Evolutionary conservation across 1,140 invertebrate genomes (phyloP).

Genomic region (Palaemon carinicauda): DNA sequence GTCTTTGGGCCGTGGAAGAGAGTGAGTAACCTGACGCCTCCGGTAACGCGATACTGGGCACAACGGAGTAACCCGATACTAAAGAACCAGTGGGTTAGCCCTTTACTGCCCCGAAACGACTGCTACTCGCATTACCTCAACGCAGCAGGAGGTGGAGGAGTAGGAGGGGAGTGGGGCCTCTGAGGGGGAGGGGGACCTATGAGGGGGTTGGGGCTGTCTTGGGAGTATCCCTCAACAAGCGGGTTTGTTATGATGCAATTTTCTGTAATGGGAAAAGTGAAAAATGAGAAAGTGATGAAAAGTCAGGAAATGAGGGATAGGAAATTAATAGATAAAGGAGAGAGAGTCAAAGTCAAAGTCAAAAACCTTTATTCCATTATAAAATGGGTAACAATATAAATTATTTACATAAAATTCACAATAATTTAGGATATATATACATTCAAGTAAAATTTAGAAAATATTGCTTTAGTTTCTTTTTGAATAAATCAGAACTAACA

Average conservation of each 20-base stretch:
- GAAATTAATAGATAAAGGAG: no score
- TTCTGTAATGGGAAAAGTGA: no score
- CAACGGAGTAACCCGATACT: conserved; percentile 21
- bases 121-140: conserved; percentile 1
- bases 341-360: no score
- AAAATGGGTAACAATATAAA: no score
- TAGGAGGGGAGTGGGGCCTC: background rate
- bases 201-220: no score
- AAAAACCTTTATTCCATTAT: no score
- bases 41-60: conserved; percentile 13
- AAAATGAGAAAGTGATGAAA: background rate
- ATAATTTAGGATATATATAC: no score
- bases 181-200: background rate
- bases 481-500: no score
- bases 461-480: no score
- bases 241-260: background rate
- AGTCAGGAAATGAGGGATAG: no score
- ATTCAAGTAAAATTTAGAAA: no score
- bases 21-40: background rate
- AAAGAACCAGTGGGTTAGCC: conserved; percentile 45
- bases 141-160: background rate
- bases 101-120: conserved; percentile 42
- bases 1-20: background rate
- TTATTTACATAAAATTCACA: no score
- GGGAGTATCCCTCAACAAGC: background rate